Conservation (phyloP, 2,797 vertebrate species). For the Alcedo atthis region DNA sequence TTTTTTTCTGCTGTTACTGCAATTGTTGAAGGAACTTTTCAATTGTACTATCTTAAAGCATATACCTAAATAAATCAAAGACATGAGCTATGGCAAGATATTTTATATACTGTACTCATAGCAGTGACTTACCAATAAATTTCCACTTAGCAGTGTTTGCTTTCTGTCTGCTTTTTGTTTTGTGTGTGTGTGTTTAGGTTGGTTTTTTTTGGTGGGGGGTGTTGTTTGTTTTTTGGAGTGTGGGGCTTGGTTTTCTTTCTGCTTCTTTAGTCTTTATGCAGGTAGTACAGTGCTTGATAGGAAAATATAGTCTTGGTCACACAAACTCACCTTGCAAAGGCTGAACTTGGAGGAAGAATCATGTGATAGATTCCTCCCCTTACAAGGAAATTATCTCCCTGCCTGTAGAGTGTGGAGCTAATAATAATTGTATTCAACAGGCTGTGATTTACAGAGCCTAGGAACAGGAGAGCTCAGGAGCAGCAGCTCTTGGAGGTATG, state of each 20-base stretch:
- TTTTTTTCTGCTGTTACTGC: background rate
- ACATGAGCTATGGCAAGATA: background rate
- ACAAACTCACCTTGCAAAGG: background rate
- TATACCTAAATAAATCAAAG: background rate
- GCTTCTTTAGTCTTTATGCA: background rate
- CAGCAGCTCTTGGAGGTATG: background rate
- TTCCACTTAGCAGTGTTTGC: background rate
- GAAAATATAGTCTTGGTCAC: background rate
- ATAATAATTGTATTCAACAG: background rate
- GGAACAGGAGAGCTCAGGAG: background rate
- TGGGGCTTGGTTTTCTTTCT: no score
- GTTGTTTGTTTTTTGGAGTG: no score
- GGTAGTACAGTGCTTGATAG: background rate
- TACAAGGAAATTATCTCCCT: background rate
- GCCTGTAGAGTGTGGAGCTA: background rate
- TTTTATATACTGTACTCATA: background rate
- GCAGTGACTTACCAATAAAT: background rate
- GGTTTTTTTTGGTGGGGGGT: no score
- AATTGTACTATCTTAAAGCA: background rate
- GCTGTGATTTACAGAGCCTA: background rate
- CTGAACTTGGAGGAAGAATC: background rate
- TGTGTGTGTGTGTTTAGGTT: no score
- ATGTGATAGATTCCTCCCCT: background rate
- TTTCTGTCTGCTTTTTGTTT: background rate
- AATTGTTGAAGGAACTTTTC: background rate